phyloP scores from a whole-genome alignment of 2,113 vertebrate genomes.

The Sebastes fasciatus region DNA sequence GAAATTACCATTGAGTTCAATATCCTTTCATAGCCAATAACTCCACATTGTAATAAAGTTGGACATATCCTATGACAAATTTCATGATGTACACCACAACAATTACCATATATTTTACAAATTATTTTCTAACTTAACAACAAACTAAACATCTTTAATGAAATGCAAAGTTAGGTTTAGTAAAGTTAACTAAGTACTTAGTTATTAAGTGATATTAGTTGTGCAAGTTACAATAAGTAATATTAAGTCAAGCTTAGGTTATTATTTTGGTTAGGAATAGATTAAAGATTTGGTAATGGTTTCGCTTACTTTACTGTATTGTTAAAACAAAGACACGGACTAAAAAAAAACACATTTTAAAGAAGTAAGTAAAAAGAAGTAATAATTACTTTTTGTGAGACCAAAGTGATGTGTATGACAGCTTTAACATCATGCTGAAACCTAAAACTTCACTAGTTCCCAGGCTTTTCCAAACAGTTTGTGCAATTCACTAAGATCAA shows the following conservation, averaged over 20 bases:
- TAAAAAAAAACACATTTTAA: background rate
- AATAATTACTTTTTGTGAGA: background rate
- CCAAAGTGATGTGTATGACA: background rate
- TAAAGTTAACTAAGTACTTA: background rate
- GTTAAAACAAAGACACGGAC: background rate
- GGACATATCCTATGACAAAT: no score
- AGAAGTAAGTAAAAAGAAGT: background rate
- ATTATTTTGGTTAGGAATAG: background rate
- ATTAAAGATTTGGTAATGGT: background rate
- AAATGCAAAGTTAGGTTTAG: background rate
- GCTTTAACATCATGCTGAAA: background rate
- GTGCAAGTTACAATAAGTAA: background rate
- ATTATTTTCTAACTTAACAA: background rate
- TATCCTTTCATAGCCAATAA: background rate
- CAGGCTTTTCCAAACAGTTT: conserved; percentile 6
- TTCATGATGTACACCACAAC: background rate
- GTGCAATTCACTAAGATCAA: background rate
- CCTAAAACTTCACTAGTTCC: background rate
- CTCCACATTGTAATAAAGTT: background rate
- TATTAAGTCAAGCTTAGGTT: background rate
- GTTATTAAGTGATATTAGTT: background rate
- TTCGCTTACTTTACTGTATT: background rate
- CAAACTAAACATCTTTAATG: background rate
- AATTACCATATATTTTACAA: background rate
- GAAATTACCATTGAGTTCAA: background rate